These are phyloP conservation scores for Hermetia illucens DNA, from an alignment of 1,140 invertebrate genomes.

Conservation along the genomic window DNA sequence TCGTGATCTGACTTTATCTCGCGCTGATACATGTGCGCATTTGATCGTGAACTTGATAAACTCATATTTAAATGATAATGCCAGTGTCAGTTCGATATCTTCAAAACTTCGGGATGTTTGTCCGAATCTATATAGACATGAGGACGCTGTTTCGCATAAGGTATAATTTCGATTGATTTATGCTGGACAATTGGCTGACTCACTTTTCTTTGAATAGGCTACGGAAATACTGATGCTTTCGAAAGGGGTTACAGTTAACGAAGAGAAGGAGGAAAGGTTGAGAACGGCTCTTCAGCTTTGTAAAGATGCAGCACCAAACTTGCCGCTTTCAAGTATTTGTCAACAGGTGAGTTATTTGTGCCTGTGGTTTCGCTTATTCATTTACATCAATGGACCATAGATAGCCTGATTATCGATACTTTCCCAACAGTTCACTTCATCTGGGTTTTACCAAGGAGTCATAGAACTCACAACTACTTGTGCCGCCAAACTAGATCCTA, in stretches of 20 bases:
- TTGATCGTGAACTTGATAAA: conserved; percentile 64
- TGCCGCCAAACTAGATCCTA: conserved; percentile 74
- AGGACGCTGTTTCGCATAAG: conserved; percentile 91
- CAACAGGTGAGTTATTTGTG: conserved; percentile 11
- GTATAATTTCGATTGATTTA: conserved; percentile 31
- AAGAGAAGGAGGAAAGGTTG: conserved; percentile 58
- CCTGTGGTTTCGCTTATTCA: neutral
- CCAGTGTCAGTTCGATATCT: conserved; percentile 84
- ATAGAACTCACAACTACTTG: conserved; percentile 76
- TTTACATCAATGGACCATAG: neutral
- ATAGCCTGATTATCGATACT: too few relatives aligned
- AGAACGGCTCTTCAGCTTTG: conserved; percentile 70
- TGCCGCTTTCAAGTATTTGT: conserved; percentile 27
- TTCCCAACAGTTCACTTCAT: conserved; percentile 55
- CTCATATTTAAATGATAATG: conserved; percentile 87
- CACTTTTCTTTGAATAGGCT: too few relatives aligned
- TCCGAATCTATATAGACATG: conserved; percentile 83
- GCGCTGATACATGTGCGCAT: conserved; percentile 63
- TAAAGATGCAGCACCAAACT: conserved; percentile 38
- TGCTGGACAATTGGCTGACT: conserved; percentile 1
- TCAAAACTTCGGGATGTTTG: conserved; percentile 78
- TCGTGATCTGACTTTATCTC: conserved; percentile 69
- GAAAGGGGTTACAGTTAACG: conserved; percentile 47
- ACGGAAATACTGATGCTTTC: conserved; percentile 77
- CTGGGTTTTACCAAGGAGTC: conserved; percentile 74